phyloP scores from a whole-genome alignment of 2,888 invertebrate species.

The Orchesella flavescens region DNA sequence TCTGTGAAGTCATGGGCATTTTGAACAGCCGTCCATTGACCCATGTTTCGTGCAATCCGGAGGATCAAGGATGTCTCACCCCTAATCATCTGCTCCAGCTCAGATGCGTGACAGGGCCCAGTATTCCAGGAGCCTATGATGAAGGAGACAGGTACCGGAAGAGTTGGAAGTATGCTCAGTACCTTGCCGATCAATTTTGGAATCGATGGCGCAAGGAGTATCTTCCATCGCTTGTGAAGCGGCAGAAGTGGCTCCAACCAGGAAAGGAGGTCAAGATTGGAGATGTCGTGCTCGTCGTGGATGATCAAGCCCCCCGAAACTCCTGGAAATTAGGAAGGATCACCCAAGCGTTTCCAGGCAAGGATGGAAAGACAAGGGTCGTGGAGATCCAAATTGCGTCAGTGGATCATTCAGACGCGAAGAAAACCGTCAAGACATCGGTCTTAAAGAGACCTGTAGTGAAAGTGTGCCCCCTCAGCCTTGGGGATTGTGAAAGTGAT shows the following conservation, averaged over 20 bases:
- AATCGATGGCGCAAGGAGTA: conserved; percentile 66
- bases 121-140: conserved; percentile 34
- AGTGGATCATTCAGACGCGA: background rate
- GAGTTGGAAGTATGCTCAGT: conserved; percentile 59
- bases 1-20: conserved; percentile 44
- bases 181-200: conserved; percentile 66
- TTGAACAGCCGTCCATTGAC: conserved; percentile 61
- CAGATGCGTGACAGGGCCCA: background rate
- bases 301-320: conserved; percentile 15
- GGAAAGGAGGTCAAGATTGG: conserved; percentile 37
- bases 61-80: conserved; percentile 50
- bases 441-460: background rate
- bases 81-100: conserved; percentile 58
- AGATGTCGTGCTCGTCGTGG: conserved; percentile 45
- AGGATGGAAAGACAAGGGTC: conserved; percentile 13
- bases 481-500: background rate
- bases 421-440: conserved; percentile 1
- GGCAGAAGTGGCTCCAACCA: conserved; percentile 59
- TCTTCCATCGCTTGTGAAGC: conserved; percentile 56
- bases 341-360: background rate
- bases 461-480: conserved; percentile 23
- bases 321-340: conserved; percentile 34
- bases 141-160: conserved; percentile 31
- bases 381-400: conserved; percentile 13
- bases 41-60: conserved; percentile 44